These are phyloP conservation scores for Panopea generosa DNA, from an alignment of 2,888 invertebrate genomes.

Conservation along the genomic window DNA sequence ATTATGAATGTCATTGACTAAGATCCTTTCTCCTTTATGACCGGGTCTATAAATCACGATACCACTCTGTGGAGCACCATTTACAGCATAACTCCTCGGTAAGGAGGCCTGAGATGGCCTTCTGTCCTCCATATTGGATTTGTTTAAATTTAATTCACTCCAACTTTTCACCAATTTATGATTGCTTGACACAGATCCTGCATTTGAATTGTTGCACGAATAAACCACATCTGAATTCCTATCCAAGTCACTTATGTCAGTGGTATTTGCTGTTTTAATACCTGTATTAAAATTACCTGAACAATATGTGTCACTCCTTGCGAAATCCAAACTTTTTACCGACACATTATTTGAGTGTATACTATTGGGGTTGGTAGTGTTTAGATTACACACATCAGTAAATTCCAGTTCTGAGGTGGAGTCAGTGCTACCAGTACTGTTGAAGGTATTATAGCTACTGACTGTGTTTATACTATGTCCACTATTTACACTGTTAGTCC, in stretches of 20 bases:
- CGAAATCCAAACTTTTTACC: conserved; percentile 40
- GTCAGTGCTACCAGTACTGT: conserved; percentile 34
- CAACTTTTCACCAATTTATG: conserved; percentile 49
- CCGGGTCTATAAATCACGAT: conserved; percentile 62
- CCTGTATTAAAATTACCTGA: conserved; percentile 26
- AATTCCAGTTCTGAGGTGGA: conserved; percentile 58
- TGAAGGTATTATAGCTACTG: conserved; percentile 34
- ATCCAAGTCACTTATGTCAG: conserved; percentile 20
- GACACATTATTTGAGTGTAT: conserved; percentile 43
- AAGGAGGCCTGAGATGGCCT: conserved; percentile 20
- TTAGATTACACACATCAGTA: conserved; percentile 63
- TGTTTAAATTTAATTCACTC: conserved; percentile 57
- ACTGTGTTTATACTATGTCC: conserved; percentile 39
- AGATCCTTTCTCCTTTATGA: conserved; percentile 50
- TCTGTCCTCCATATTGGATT: conserved; percentile 52
- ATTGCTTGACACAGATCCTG: conserved; percentile 7
- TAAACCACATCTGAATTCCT: conserved; percentile 22
- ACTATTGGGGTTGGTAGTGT: conserved; percentile 28
- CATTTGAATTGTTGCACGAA: conserved; percentile 13
- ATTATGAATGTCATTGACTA: conserved; percentile 61
- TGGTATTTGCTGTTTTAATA: conserved; percentile 20
- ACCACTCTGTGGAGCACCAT: conserved; percentile 52
- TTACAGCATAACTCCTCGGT: conserved; percentile 39
- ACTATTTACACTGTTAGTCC: conserved; percentile 56
- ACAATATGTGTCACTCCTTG: conserved; percentile 48